These are phyloP conservation scores for Enteromius treurensis DNA, from an alignment of 2,797 vertebrate genomes.

Conservation along the genomic window DNA sequence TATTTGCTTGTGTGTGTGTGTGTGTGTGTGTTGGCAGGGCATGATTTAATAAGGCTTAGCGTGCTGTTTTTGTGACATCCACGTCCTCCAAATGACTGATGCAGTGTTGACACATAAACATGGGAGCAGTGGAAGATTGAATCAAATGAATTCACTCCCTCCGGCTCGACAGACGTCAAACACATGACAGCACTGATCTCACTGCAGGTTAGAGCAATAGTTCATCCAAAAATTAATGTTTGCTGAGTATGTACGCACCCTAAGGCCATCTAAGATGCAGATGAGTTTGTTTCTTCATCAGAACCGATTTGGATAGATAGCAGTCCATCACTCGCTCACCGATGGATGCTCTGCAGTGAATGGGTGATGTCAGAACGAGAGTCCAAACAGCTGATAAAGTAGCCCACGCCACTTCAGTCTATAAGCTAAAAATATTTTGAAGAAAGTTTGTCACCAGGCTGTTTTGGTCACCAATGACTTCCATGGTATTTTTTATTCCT, in stretches of 20 bases:
- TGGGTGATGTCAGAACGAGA: neutral
- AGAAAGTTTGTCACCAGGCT: too few relatives aligned
- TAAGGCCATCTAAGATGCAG: neutral
- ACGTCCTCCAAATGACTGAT: slow-evolving; percentile 64
- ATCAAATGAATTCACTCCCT: slow-evolving; percentile 16
- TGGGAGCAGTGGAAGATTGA: slow-evolving; percentile 13
- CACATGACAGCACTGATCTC: neutral
- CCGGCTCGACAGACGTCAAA: neutral
- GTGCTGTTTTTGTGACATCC: slow-evolving; percentile 57
- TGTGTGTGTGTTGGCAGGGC: slow-evolving; percentile 45
- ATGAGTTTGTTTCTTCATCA: neutral
- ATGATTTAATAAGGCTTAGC: slow-evolving; percentile 66
- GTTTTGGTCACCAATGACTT: too few relatives aligned
- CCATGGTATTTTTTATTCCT: too few relatives aligned
- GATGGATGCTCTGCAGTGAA: neutral
- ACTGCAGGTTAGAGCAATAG: neutral
- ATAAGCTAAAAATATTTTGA: too few relatives aligned
- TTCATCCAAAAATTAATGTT: neutral
- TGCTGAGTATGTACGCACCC: neutral
- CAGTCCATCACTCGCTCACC: neutral
- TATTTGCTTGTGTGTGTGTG: neutral
- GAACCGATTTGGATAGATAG: neutral
- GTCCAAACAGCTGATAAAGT: neutral
- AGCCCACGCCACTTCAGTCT: neutral
- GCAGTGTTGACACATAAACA: neutral